phyloP scores from a whole-genome alignment of 1,140 invertebrate species.

The Hylaeus anthracinus region DNA sequence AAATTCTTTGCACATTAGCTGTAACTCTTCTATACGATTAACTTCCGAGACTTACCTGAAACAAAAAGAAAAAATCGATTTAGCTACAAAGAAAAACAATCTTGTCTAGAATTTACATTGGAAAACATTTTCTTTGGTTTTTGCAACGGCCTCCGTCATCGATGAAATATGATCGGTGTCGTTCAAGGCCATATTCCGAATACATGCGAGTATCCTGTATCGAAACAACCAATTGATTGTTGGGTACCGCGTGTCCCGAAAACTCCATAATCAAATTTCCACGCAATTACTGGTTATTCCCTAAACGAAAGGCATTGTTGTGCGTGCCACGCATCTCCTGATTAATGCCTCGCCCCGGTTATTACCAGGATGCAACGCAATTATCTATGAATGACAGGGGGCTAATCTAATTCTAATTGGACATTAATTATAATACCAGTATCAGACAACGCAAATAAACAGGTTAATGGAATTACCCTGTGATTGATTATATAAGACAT shows the following conservation, averaged over 20 bases:
- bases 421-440: slow-evolving; percentile 32
- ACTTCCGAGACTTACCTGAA: too few species aligned
- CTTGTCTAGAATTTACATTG: too few species aligned
- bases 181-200: background rate
- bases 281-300: slow-evolving; percentile 13
- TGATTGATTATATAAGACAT: slow-evolving; percentile 3
- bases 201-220: background rate
- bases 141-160: too few species aligned
- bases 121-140: too few species aligned
- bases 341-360: slow-evolving; percentile 13
- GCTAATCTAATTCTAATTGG: slow-evolving; percentile 26
- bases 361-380: slow-evolving; percentile 11
- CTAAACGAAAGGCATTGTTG: slow-evolving; percentile 39
- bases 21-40: too few species aligned
- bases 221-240: slow-evolving; percentile 3
- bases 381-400: slow-evolving; percentile 13
- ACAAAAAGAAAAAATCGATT: too few species aligned
- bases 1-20: too few species aligned
- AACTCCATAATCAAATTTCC: slow-evolving; percentile 5
- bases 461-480: slow-evolving; percentile 9
- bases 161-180: background rate
- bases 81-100: too few species aligned
- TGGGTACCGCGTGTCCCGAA: background rate
- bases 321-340: slow-evolving; percentile 8
- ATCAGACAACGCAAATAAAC: slow-evolving; percentile 28